Evolutionary conservation across 2,888 invertebrate genomes (phyloP).

Genomic region (Trichopria drosophilae): DNA sequence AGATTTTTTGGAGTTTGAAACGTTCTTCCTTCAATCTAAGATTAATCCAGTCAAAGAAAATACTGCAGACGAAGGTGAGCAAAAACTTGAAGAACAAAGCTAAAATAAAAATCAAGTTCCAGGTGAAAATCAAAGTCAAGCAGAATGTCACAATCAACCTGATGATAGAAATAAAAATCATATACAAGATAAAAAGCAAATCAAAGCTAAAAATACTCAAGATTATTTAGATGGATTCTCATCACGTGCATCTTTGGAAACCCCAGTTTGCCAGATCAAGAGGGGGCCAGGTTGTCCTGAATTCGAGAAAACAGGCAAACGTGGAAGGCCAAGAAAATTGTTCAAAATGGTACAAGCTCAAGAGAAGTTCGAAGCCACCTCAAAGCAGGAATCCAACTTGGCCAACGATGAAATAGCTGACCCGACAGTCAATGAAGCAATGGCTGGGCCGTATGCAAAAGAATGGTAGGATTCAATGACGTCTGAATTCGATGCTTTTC

Average conservation of each 20-base stretch:
- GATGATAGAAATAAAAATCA: not conserved
- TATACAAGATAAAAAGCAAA: not conserved
- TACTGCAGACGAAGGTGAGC: too few species aligned
- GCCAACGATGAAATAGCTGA: not conserved
- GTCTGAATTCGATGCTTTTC: conserved; percentile 9
- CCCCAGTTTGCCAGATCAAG: not conserved
- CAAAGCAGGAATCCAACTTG: too few species aligned
- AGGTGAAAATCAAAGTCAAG: not conserved
- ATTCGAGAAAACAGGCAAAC: not conserved
- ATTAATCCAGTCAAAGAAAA: not conserved
- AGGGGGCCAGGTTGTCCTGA: not conserved
- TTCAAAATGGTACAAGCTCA: not conserved
- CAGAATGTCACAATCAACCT: not conserved
- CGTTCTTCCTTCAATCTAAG: not conserved
- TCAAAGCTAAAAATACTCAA: too few species aligned
- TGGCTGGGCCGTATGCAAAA: not conserved
- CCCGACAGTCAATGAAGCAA: conserved; percentile 12
- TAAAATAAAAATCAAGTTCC: not conserved
- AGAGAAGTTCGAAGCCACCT: not conserved
- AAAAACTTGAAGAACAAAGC: not conserved
- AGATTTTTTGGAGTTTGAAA: too few species aligned
- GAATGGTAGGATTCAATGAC: conserved; percentile 16
- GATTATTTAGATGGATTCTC: not conserved
- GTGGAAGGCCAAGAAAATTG: conserved; percentile 12
- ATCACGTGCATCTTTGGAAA: not conserved